Percentiles rank a stretch among this genome's conserved stretches.
Evolutionary conservation across 1,140 invertebrate genomes (phyloP).

Genomic region (Drosophila hydei): DNA sequence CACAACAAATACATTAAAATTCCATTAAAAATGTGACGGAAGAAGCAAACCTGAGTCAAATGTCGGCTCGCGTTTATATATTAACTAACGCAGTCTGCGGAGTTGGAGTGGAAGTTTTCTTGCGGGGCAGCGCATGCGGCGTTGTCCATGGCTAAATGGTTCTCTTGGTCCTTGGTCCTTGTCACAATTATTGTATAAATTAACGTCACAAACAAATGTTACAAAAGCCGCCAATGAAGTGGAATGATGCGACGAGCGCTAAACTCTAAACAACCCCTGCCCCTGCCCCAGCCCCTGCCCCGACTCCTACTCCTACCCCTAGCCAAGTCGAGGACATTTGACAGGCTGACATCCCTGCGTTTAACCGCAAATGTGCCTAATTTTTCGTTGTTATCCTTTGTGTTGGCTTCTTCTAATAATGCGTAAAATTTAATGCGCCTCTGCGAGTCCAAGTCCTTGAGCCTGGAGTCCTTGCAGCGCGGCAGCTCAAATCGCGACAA

Average conservation of each 20-base stretch:
- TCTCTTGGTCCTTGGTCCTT: conserved; percentile 41
- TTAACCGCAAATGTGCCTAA: conserved; percentile 79
- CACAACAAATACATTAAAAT: conserved; percentile 76
- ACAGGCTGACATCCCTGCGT: conserved; percentile 43
- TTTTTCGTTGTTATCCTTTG: conserved; percentile 82
- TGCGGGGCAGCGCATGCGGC: background rate
- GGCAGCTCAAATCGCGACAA: conserved; percentile 73
- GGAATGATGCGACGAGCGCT: conserved; percentile 70
- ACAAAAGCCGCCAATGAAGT: conserved; percentile 83
- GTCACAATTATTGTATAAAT: conserved; percentile 84
- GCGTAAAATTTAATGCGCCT: conserved; percentile 82
- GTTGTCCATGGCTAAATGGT: conserved; percentile 17
- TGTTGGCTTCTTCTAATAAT: conserved; percentile 69
- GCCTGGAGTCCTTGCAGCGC: background rate
- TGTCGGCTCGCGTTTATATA: conserved; percentile 10
- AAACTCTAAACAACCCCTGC: conserved; percentile 30
- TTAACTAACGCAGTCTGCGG: background rate
- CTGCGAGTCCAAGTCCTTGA: conserved; percentile 47
- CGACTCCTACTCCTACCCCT: conserved; percentile 1
- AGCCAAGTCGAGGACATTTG: conserved; percentile 26
- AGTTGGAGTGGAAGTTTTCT: background rate
- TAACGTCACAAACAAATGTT: conserved; percentile 84
- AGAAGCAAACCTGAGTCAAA: conserved; percentile 27
- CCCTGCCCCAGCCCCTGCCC: background rate
- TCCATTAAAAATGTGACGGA: conserved; percentile 73